Conservation (phyloP, 2,113 vertebrate genomes). For the Maccullochella peelii region DNA sequence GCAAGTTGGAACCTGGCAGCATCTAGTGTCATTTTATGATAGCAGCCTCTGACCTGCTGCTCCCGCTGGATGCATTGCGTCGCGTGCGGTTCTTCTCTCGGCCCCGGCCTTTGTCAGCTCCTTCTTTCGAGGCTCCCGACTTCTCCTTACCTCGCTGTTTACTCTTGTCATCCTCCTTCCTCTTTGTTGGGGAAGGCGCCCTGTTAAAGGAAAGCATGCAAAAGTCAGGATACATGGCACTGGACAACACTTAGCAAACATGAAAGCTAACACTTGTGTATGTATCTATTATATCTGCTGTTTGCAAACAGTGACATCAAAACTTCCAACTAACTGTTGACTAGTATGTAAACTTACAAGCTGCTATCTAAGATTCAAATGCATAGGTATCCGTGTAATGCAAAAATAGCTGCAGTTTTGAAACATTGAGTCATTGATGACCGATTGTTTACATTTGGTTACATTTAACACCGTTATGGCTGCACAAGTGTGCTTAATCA, state of each 20-base stretch:
- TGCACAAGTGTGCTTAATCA: no score
- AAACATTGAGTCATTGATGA: neutral
- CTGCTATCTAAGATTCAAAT: neutral
- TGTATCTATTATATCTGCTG: no score
- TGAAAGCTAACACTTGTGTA: neutral
- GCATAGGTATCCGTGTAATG: neutral
- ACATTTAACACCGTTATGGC: no score
- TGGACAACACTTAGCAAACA: no score
- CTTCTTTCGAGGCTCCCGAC: conserved; percentile 85
- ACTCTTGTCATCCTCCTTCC: conserved; percentile 89
- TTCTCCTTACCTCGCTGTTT: conserved; percentile 86
- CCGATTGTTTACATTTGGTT: neutral
- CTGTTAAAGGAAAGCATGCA: conserved; percentile 67
- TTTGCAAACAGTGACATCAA: no score
- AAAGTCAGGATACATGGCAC: neutral
- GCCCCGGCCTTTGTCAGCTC: conserved; percentile 88
- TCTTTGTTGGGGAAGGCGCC: conserved; percentile 93
- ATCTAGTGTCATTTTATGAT: neutral
- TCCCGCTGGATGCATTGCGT: conserved; percentile 91
- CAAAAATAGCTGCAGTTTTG: neutral
- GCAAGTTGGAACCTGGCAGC: neutral
- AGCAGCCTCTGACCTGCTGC: conserved; percentile 86
- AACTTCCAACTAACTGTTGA: neutral
- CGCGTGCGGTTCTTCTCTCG: conserved; percentile 90
- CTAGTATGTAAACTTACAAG: neutral